phyloP scores from a whole-genome alignment of 2,797 vertebrate species.

The Adelosebastes latens region DNA sequence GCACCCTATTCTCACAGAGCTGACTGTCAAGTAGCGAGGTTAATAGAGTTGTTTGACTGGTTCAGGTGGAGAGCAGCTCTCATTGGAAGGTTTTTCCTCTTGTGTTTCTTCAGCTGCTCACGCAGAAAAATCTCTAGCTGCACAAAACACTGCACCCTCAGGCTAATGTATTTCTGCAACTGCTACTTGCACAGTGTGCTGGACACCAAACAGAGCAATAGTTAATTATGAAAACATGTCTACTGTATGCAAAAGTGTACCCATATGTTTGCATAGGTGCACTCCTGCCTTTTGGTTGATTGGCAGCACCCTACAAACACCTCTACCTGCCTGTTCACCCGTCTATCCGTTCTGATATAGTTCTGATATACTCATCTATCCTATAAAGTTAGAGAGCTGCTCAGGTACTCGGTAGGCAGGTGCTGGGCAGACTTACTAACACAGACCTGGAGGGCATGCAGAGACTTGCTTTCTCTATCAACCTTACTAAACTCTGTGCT shows the following conservation, averaged over 20 bases:
- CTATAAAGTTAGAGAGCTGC: background rate
- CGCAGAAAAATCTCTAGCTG: constrained; percentile 60
- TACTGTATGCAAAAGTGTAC: constrained; percentile 55
- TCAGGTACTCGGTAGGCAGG: constrained; percentile 20
- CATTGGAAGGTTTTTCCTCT: constrained; percentile 10
- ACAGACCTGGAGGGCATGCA: constrained; percentile 86
- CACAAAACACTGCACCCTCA: constrained; percentile 69
- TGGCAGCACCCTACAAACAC: background rate
- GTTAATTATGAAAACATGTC: constrained; percentile 44
- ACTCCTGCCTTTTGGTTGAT: constrained; percentile 22
- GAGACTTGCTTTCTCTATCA: constrained; percentile 82
- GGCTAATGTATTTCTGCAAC: constrained; percentile 75
- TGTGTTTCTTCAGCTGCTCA: constrained; percentile 21
- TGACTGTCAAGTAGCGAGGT: constrained; percentile 17
- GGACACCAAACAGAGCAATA: constrained; percentile 32
- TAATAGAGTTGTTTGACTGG: constrained; percentile 58
- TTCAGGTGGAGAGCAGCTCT: constrained; percentile 40
- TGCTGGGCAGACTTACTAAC: constrained; percentile 52
- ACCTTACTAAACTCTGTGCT: constrained; percentile 80
- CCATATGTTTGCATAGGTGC: constrained; percentile 45
- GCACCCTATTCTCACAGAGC: constrained; percentile 1
- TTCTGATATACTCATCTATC: constrained; percentile 18
- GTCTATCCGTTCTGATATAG: background rate
- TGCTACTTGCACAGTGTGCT: constrained; percentile 23
- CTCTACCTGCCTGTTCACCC: background rate